These are phyloP conservation scores for Myxocyprinus asiaticus DNA, from an alignment of 2,113 vertebrate species.

Conservation along the genomic window DNA sequence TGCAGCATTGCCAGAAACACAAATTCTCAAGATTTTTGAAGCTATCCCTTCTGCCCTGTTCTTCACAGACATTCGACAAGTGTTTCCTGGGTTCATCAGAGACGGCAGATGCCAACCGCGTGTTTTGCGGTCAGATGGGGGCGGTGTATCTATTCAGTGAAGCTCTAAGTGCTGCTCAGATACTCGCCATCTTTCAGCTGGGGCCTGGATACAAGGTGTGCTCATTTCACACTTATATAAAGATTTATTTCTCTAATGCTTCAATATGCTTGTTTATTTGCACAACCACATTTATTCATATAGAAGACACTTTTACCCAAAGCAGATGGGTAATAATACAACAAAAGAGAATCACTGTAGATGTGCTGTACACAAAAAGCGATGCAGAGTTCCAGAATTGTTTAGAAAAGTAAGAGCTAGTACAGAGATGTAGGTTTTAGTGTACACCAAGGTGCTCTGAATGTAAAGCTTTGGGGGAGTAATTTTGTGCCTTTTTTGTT, in stretches of 20 bases:
- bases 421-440: too few relatives aligned
- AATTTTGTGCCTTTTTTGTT: too few relatives aligned
- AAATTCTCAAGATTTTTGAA: neutral
- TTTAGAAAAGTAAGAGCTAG: too few relatives aligned
- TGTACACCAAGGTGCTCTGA: too few relatives aligned
- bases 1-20: neutral
- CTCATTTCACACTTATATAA: neutral
- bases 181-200: constrained; percentile 95
- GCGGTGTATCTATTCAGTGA: constrained; percentile 96
- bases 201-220: constrained; percentile 95
- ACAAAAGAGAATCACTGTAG: too few relatives aligned
- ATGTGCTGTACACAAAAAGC: too few relatives aligned
- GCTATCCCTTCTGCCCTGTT: neutral
- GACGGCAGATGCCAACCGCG: constrained; percentile 92
- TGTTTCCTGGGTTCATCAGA: constrained; percentile 98
- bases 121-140: constrained; percentile 98
- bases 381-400: too few relatives aligned
- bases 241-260: neutral
- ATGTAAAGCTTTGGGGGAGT: too few relatives aligned
- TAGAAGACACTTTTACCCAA: too few relatives aligned
- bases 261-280: too few relatives aligned
- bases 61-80: constrained; percentile 93
- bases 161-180: constrained; percentile 94
- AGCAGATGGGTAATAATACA: too few relatives aligned
- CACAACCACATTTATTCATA: too few relatives aligned